These are phyloP conservation scores for Apostichopus californicus DNA, from an alignment of 35 echinoderm and acorn worm genomes.

Conservation along the genomic window DNA sequence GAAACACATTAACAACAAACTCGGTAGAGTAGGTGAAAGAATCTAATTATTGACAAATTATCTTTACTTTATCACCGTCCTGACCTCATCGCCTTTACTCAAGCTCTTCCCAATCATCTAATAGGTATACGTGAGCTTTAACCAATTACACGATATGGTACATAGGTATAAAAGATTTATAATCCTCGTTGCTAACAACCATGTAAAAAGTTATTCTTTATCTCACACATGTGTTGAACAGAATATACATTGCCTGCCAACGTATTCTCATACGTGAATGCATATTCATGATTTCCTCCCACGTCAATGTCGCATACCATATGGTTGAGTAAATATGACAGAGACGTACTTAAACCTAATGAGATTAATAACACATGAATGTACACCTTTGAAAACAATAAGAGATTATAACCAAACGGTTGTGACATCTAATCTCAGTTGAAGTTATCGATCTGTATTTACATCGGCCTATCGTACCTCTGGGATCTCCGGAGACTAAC, in stretches of 20 bases:
- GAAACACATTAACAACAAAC: too few species aligned
- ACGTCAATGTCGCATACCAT: not conserved
- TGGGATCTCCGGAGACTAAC: not conserved
- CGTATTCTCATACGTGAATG: not conserved
- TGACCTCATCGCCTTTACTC: too few species aligned
- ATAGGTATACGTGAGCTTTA: too few species aligned
- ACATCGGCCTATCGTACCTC: not conserved
- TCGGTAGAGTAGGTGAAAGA: too few species aligned
- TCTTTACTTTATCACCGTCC: too few species aligned
- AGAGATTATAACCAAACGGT: not conserved
- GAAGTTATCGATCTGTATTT: not conserved
- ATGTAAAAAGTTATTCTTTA: too few species aligned
- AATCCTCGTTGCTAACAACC: too few species aligned
- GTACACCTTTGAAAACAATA: slow-evolving; percentile 2
- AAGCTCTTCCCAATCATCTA: too few species aligned
- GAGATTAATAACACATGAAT: slow-evolving; percentile 19
- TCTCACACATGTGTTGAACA: not conserved
- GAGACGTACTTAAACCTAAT: not conserved
- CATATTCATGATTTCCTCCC: slow-evolving; percentile 17
- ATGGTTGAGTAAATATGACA: slow-evolving; percentile 14
- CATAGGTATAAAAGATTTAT: too few species aligned
- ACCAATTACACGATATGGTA: too few species aligned
- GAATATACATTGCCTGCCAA: not conserved
- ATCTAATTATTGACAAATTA: too few species aligned
- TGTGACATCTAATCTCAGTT: not conserved